These are phyloP conservation scores for Pangasianodon hypophthalmus DNA, from an alignment of 2,113 vertebrate species.

Conservation along the genomic window DNA sequence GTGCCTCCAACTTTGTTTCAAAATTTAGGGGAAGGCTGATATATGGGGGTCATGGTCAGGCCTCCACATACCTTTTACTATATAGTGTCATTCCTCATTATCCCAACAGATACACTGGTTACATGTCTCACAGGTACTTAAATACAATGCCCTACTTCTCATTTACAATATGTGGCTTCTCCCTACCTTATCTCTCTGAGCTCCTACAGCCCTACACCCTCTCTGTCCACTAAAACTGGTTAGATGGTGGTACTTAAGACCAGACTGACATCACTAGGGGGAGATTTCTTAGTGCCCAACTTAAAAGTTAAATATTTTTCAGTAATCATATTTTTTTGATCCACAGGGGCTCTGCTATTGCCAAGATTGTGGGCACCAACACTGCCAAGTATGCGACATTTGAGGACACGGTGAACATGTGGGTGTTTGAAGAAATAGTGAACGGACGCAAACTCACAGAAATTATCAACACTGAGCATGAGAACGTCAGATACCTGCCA, in stretches of 20 bases:
- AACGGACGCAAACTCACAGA: constrained; percentile 85
- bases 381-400: constrained; percentile 80
- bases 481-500: constrained; percentile 93
- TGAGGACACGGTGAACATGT: constrained; percentile 87
- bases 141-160: background rate
- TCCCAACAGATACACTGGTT: background rate
- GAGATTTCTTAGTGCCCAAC: background rate
- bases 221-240: background rate
- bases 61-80: background rate
- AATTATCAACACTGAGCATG: constrained; percentile 93
- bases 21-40: background rate
- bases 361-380: constrained; percentile 90
- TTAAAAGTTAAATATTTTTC: background rate
- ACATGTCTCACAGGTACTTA: background rate
- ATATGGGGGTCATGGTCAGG: background rate
- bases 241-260: background rate
- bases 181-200: background rate
- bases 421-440: constrained; percentile 93
- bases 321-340: constrained; percentile 7
- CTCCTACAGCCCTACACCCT: background rate
- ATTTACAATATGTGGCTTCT: background rate
- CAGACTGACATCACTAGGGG: background rate
- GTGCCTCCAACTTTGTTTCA: background rate
- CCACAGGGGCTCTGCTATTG: constrained; percentile 92
- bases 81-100: background rate